Percentiles rank a stretch among this genome's conserved stretches.
Conservation (phyloP, 2,888 invertebrate species). For the Neria commutata region DNA sequence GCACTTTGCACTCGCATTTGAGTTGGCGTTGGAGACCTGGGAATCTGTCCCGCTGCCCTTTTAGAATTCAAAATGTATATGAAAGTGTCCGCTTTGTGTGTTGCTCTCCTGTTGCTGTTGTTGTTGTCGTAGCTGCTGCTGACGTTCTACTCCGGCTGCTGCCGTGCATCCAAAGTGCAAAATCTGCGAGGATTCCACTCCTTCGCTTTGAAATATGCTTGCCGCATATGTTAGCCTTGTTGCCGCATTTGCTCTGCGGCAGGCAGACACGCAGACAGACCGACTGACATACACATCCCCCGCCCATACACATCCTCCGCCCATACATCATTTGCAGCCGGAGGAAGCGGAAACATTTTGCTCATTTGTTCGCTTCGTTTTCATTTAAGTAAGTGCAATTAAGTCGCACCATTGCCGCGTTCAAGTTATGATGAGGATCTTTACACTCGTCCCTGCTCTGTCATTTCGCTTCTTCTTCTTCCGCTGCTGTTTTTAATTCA, state of each 20-base stretch:
- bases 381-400: constrained; percentile 56
- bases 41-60: too few relatives aligned
- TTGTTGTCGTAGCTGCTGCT: not conserved
- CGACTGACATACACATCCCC: too few relatives aligned
- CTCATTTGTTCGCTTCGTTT: constrained; percentile 41
- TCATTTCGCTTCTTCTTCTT: too few relatives aligned
- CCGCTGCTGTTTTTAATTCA: not conserved
- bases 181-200: not conserved
- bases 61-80: too few relatives aligned
- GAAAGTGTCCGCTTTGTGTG: not conserved
- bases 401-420: constrained; percentile 20
- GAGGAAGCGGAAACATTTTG: constrained; percentile 42
- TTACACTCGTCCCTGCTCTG: not conserved
- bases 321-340: not conserved
- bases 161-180: not conserved
- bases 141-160: too few relatives aligned
- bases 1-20: too few relatives aligned
- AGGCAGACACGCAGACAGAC: not conserved
- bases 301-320: not conserved
- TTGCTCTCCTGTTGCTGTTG: not conserved
- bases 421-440: not conserved
- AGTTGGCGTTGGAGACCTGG: too few relatives aligned
- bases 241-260: not conserved
- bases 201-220: not conserved
- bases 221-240: too few relatives aligned